Base-by-base conservation (phyloP, 1,140 invertebrate species). In the Drosophila nebulosa region DNA sequence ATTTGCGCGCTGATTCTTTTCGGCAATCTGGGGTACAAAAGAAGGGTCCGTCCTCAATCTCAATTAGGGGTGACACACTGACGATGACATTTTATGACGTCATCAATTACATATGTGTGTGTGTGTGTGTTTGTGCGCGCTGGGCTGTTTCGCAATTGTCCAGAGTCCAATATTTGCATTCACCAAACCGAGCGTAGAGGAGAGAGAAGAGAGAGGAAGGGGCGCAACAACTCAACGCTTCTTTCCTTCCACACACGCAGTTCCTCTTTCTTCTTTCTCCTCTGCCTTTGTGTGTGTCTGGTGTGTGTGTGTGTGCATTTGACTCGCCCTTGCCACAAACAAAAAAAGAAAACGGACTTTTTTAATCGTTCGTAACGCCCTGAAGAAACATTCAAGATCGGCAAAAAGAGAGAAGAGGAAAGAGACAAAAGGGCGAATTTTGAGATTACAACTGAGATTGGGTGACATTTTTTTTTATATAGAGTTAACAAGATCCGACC, bases 1-100 rank as follows among this genome's bases (percentile, higher is more conserved):
- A n/a, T 85, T 85, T 86, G 84, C 80, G 81, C 80, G 81, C 80
- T 70, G 78, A 74, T 85, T 85, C 70, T 42, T 58, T 55, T 14
- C 42, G 52, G 62, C 53, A 56, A 67, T 80, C 69, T 85, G 74
- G 81, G 50, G 71, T 74, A 36, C 30, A 26, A 42, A 46, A 55
- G 36, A 22, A 63, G 75, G n/a, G n/a, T n/a, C n/a, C n/a, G n/a
- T 52, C 73, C 27, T 46, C 60, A 53, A 76, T 77, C 80, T 86
- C 78, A 76, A 66, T 85, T 85, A 85, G 81, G 81, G 81, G 81
- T 85, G 86, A 79, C 63, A 72, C 27, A 30, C 7, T 6, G 4
- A 2, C 7, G 4, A n/a, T n/a, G n/a, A n/a, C n/a, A n/a, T n/a
- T n/a, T 86, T 85, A 61, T 85, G 83, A 81, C 81, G 81, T 86